phyloP scores from a whole-genome alignment of 2,797 vertebrate species.

The Alosa sapidissima region DNA sequence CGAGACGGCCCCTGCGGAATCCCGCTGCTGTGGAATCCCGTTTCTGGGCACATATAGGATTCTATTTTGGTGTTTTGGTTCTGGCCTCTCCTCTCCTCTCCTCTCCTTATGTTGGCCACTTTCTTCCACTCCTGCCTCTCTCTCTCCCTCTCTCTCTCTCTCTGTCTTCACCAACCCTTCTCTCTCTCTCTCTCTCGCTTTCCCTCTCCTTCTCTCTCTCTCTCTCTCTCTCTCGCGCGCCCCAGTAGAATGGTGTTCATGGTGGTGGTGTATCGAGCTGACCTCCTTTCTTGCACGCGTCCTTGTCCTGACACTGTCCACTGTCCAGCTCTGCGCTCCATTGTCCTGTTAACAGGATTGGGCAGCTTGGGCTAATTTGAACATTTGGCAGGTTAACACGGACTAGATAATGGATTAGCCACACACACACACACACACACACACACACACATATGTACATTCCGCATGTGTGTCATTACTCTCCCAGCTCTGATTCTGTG shows the following conservation, averaged over 20 bases:
- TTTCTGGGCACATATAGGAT: constrained; percentile 51
- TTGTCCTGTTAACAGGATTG: constrained; percentile 2
- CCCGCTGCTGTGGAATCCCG: constrained; percentile 41
- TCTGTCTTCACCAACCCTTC: too few species aligned
- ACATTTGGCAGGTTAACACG: not conserved
- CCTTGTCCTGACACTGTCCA: not conserved
- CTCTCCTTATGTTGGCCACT: too few species aligned
- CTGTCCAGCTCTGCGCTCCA: not conserved
- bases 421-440: constrained; percentile 15
- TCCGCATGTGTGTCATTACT: not conserved
- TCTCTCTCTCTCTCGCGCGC: not conserved
- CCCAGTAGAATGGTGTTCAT: too few species aligned
- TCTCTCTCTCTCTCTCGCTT: not conserved
- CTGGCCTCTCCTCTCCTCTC: not conserved
- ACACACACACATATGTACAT: not conserved
- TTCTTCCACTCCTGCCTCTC: too few species aligned
- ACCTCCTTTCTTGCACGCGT: not conserved
- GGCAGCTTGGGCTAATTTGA: not conserved
- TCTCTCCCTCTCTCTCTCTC: not conserved
- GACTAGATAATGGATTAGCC: not conserved
- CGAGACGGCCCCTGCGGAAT: constrained; percentile 40
- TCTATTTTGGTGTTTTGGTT: constrained; percentile 61
- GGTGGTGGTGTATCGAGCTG: not conserved
- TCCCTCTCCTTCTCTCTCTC: not conserved
- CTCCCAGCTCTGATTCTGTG: not conserved